These are phyloP conservation scores for Coccyzus lansbergi DNA, from an alignment of 2,797 vertebrate genomes.

Conservation along the genomic window DNA sequence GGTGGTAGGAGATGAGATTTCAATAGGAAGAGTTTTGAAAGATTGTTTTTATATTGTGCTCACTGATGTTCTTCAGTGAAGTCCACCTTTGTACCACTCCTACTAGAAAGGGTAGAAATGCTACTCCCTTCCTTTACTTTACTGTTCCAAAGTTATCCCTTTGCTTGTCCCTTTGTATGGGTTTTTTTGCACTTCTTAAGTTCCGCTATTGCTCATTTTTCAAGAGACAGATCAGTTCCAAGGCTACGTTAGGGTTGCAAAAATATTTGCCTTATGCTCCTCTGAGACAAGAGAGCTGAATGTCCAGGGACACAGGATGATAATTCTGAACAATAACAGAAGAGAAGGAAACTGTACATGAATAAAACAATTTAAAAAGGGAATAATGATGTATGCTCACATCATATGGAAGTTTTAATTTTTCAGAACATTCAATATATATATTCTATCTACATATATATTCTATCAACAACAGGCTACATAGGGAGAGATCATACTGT, in stretches of 20 bases:
- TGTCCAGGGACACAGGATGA: not conserved
- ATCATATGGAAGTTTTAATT: not conserved
- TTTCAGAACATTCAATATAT: not conserved
- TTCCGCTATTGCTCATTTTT: not conserved
- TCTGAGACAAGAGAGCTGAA: not conserved
- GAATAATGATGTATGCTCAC: accelerated
- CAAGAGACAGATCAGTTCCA: not conserved
- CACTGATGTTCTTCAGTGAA: not conserved
- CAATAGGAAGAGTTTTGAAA: not conserved
- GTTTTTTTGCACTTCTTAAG: not conserved
- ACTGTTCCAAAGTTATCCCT: not conserved
- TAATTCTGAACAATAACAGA: not conserved
- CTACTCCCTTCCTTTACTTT: not conserved
- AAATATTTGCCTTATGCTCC: not conserved
- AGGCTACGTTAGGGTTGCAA: not conserved
- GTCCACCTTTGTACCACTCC: not conserved
- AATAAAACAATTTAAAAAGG: not conserved
- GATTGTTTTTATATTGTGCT: not conserved
- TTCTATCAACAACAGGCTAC: not conserved
- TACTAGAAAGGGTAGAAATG: not conserved
- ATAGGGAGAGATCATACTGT: not conserved
- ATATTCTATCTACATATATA: not conserved
- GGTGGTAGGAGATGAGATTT: not conserved
- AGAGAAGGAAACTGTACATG: not conserved
- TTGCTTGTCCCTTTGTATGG: not conserved